Evolutionary conservation across 37 sponge, comb jelly and placozoan genomes (phyloP), one percentile per base, ranked within the genome.

Genomic region (Amphimedon queenslandica): DNA sequence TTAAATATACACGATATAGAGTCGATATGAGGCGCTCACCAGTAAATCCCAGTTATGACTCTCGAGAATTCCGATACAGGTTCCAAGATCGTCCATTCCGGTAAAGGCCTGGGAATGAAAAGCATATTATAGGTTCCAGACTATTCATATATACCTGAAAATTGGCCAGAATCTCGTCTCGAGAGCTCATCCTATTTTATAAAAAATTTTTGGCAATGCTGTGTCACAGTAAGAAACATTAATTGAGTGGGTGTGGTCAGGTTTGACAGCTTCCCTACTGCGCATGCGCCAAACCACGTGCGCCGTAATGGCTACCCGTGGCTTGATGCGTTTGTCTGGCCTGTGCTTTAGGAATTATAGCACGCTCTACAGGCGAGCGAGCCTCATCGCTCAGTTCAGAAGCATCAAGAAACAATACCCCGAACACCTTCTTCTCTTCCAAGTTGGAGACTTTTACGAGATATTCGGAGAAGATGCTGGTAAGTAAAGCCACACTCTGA

Each of bases 361-460:
- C 5, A 60, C 28, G 27, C 61, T 60, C 5, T n/a, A 60, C 16
- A 57, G 73, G 27, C 33, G 78, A 13, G 37, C 76, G 24, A 4
- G 4, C 0, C 75, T 88, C 40, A 76, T 85, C 53, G 25, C 66
- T n/a, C 94, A 93, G 65, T 93, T 76, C 73, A 38, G 55, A 27
- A 36, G 40, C 18, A 71, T 93, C 51, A 93, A 93, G 69, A 41
- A 71, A 3, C 86, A 89, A 64, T 85, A 81, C 36, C 40, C 70
- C 27, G 83, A 78, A 5, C 85, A 83, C 40, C 38, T 93, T 25
- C 55, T 93, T n/a, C 73, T 93, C 41, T 93, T 93, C 60, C 94
- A 93, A 90, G 87, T 93, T 29, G 94, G 94, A 38, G 94, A 93
- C 32, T 88, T 89, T 58, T 93, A 93, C 47, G 94, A 93, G 58